Percentiles rank a stretch among this genome's conserved stretches.
Conservation (phyloP, 2,113 vertebrate species). For the Perca schrenkii region DNA sequence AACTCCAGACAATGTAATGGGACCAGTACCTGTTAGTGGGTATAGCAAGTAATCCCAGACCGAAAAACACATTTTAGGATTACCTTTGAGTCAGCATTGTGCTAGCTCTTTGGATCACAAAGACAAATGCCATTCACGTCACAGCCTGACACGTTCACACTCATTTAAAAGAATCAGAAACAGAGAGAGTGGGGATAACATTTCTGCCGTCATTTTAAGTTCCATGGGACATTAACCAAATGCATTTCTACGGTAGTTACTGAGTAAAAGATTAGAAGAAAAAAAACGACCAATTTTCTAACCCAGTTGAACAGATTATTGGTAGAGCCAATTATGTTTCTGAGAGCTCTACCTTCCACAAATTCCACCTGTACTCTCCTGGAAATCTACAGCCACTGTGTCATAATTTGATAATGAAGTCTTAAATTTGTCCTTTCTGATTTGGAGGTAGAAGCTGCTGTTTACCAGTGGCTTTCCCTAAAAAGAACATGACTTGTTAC, state of each 20-base stretch:
- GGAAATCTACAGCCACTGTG: conserved; percentile 4
- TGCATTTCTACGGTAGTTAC: conserved; percentile 17
- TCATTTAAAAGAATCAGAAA: background rate
- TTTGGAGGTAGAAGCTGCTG: conserved; percentile 7
- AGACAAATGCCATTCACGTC: conserved; percentile 19
- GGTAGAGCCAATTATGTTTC: conserved; percentile 31
- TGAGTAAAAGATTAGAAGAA: background rate
- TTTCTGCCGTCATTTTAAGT: conserved; percentile 16
- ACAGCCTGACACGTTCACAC: background rate
- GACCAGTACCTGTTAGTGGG: background rate
- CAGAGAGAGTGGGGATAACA: background rate
- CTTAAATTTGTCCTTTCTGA: background rate
- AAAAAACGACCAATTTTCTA: conserved; percentile 2
- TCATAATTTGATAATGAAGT: conserved; percentile 21
- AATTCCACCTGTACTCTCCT: conserved; percentile 7
- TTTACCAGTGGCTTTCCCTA: background rate
- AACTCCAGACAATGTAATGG: background rate
- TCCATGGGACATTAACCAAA: conserved; percentile 39
- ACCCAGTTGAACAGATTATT: conserved; percentile 2
- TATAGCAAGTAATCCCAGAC: background rate
- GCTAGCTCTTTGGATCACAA: conserved; percentile 22
- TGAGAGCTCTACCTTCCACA: conserved; percentile 18
- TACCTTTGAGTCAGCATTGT: conserved; percentile 8
- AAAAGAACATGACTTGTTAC: conserved; percentile 17
- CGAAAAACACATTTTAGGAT: background rate